Evolutionary conservation across 2,888 invertebrate species (phyloP).

Genomic region (Osedax frankpressi): DNA sequence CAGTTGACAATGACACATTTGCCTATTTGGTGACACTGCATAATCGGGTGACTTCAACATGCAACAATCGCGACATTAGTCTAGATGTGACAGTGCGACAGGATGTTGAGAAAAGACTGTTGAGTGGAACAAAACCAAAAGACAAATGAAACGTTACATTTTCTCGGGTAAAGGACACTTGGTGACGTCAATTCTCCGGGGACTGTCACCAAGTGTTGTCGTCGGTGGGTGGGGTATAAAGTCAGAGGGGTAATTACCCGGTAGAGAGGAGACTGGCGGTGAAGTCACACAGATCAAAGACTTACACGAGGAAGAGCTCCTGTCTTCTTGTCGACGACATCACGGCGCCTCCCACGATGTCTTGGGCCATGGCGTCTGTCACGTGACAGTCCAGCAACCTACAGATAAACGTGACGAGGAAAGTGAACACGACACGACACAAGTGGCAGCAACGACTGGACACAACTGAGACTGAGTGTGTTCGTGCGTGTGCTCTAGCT

Average conservation of each 20-base stretch:
- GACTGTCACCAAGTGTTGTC: slow-evolving; percentile 6
- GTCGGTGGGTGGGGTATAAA: slow-evolving; percentile 3
- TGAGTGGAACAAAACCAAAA: background rate
- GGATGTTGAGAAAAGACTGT: background rate
- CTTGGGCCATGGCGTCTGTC: background rate
- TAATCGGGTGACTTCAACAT: background rate
- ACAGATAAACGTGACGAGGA: background rate
- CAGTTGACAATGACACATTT: background rate
- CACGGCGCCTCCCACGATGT: background rate
- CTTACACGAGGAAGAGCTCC: background rate
- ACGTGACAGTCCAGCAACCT: background rate
- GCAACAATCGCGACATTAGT: background rate
- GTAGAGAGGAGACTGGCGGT: background rate
- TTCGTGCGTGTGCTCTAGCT: background rate
- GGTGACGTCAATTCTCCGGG: background rate
- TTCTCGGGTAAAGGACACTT: background rate
- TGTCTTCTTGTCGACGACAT: background rate
- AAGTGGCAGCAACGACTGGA: background rate
- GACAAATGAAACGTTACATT: background rate
- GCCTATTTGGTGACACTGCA: background rate
- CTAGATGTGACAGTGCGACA: no score
- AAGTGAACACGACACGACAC: slow-evolving; percentile 1
- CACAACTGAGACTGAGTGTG: background rate
- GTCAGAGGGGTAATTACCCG: slow-evolving; percentile 3
- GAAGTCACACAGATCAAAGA: slow-evolving; percentile 6